Percentiles rank a stretch among this genome's conserved stretches.
phyloP scores from a whole-genome alignment of 92 coral and sea anemone genomes.

The Parazoanthus darwini region DNA sequence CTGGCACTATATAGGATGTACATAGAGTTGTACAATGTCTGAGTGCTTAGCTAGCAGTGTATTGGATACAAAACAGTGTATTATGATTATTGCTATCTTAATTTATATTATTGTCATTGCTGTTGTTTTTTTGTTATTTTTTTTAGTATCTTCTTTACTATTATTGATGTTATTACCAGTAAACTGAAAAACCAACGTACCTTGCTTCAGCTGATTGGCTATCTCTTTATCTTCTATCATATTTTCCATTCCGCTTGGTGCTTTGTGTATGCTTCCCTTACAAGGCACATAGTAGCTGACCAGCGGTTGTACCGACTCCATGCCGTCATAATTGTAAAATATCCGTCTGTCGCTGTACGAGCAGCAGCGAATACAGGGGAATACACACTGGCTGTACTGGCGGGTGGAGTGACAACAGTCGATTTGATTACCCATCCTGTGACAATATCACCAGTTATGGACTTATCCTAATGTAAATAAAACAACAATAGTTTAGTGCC shows the following conservation, averaged over 20 bases:
- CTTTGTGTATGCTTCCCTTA: constrained; percentile 39
- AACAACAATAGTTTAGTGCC: background rate
- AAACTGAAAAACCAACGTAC: constrained; percentile 23
- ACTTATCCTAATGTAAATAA: background rate
- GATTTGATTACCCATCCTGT: constrained; percentile 57
- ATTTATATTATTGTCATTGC: too few species aligned
- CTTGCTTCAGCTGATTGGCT: constrained; percentile 29
- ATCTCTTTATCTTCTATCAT: constrained; percentile 50
- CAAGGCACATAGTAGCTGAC: constrained; percentile 54
- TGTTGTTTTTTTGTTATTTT: too few species aligned
- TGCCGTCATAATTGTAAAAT: constrained; percentile 68
- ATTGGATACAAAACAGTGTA: too few species aligned
- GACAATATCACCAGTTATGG: background rate
- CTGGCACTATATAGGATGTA: too few species aligned
- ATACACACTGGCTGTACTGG: constrained; percentile 54
- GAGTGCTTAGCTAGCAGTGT: too few species aligned
- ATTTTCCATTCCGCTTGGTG: constrained; percentile 38
- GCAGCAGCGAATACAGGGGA: constrained; percentile 65
- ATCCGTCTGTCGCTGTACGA: constrained; percentile 60
- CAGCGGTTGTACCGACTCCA: constrained; percentile 68
- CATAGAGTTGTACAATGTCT: too few species aligned
- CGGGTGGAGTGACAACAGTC: constrained; percentile 62
- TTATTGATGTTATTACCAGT: background rate
- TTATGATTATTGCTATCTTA: too few species aligned
- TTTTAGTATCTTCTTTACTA: too few species aligned